Evolutionary conservation across 2,113 vertebrate species (phyloP).

Genomic region (Girardinichthys multiradiatus): DNA sequence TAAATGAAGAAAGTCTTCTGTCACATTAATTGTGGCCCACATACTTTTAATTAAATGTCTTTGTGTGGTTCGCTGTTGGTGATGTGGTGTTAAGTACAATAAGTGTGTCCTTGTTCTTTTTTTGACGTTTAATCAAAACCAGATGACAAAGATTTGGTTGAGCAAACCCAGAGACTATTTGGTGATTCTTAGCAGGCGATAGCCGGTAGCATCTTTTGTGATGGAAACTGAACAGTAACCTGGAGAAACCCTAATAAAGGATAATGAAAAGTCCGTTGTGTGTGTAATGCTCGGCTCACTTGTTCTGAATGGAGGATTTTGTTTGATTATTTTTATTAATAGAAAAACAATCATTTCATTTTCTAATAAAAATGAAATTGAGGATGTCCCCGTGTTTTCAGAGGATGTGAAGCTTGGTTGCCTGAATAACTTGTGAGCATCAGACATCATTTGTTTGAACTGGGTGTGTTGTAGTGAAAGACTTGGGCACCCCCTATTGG

Average conservation of each 20-base stretch:
- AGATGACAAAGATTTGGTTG: constrained; percentile 34
- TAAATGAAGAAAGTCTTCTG: constrained; percentile 48
- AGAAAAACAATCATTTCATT: neutral
- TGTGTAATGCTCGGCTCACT: neutral
- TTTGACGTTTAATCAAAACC: constrained; percentile 59
- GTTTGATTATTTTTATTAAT: neutral
- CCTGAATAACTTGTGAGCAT: neutral
- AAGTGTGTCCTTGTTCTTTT: constrained; percentile 65
- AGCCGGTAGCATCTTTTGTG: constrained; percentile 13
- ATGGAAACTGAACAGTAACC: neutral
- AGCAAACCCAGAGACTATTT: constrained; percentile 29
- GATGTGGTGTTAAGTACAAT: constrained; percentile 61
- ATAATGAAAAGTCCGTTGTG: constrained; percentile 6
- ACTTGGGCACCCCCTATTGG: constrained; percentile 65
- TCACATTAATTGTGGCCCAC: constrained; percentile 73
- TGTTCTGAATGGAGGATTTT: neutral
- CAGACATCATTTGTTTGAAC: neutral
- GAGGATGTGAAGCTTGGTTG: neutral
- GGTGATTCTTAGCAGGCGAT: constrained; percentile 30
- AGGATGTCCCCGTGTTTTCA: neutral
- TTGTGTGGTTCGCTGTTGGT: constrained; percentile 55
- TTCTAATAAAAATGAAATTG: neutral
- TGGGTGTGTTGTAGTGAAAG: constrained; percentile 9
- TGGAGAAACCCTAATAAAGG: neutral
- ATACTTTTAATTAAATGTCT: constrained; percentile 78